These are phyloP conservation scores for Coenonympha arcania DNA, from an alignment of 2,888 invertebrate species.

Conservation along the genomic window DNA sequence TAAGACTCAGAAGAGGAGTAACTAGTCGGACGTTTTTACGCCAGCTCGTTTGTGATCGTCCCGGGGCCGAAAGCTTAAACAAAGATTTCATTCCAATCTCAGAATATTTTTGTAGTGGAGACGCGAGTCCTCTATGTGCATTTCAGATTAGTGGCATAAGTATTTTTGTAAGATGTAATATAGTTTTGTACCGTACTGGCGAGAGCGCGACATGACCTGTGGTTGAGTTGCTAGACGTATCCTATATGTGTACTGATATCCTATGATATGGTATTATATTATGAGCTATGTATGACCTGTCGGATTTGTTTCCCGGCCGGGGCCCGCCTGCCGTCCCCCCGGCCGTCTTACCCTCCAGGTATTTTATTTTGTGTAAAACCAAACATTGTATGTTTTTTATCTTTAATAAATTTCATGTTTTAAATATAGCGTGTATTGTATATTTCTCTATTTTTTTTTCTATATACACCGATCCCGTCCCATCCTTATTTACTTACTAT, in stretches of 20 bases:
- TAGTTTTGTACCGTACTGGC: conserved; percentile 63
- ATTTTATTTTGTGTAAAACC: conserved; percentile 73
- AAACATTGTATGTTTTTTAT: conserved; percentile 72
- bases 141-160: conserved; percentile 73
- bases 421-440: conserved; percentile 73
- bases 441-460: conserved; percentile 71
- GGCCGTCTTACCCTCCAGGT: conserved; percentile 59
- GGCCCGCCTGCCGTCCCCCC: conserved; percentile 45
- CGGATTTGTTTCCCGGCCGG: conserved; percentile 54
- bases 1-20: conserved; percentile 73
- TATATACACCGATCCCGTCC: conserved; percentile 59
- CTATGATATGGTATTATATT: conserved; percentile 71
- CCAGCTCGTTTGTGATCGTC: conserved; percentile 57
- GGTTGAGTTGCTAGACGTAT: conserved; percentile 72
- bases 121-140: conserved; percentile 71
- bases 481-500: conserved; percentile 64
- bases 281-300: conserved; percentile 70
- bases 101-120: conserved; percentile 73
- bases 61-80: conserved; percentile 65
- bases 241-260: conserved; percentile 70
- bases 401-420: conserved; percentile 75
- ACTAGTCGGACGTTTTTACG: conserved; percentile 64
- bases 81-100: conserved; percentile 72
- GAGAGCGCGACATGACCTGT: conserved; percentile 70
- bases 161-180: conserved; percentile 74